Evolutionary conservation across 2,888 invertebrate species (phyloP).

Genomic region (Lasioglossum lativentre): DNA sequence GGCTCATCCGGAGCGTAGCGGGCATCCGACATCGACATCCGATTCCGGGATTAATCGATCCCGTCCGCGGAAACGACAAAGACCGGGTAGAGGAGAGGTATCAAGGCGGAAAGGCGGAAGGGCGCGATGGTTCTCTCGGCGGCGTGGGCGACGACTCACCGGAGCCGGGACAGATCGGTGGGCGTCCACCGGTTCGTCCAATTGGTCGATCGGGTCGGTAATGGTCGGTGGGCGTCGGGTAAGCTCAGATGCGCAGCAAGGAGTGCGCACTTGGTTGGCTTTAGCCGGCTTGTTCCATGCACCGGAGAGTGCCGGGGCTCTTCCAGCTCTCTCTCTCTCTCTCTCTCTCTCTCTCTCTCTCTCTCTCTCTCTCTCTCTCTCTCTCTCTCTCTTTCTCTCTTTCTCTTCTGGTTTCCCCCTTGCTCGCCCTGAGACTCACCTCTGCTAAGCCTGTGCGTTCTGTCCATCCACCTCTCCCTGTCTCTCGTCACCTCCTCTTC

Average conservation of each 20-base stretch:
- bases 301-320: slow-evolving; percentile 47
- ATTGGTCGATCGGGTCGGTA: slow-evolving; percentile 82
- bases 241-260: slow-evolving; percentile 79
- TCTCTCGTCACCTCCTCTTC: slow-evolving; percentile 38
- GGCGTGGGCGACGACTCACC: slow-evolving; percentile 67
- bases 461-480: slow-evolving; percentile 31
- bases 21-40: slow-evolving; percentile 66
- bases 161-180: slow-evolving; percentile 72
- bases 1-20: slow-evolving; percentile 53
- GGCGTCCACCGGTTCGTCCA: slow-evolving; percentile 81
- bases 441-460: slow-evolving; percentile 3
- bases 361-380: slow-evolving; percentile 16
- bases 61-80: slow-evolving; percentile 54
- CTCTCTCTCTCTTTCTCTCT: slow-evolving; percentile 11
- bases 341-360: not conserved
- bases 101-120: slow-evolving; percentile 38
- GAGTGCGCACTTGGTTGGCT: slow-evolving; percentile 79
- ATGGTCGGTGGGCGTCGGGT: slow-evolving; percentile 83
- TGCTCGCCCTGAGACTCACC: slow-evolving; percentile 1
- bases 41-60: slow-evolving; percentile 67
- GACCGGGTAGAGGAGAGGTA: slow-evolving; percentile 20
- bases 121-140: slow-evolving; percentile 32
- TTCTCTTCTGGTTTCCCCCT: not conserved
- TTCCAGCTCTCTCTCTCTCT: slow-evolving; percentile 34
- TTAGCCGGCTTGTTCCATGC: slow-evolving; percentile 64